Conservation (phyloP, 2,888 invertebrate species). For the Eurois occulta region DNA sequence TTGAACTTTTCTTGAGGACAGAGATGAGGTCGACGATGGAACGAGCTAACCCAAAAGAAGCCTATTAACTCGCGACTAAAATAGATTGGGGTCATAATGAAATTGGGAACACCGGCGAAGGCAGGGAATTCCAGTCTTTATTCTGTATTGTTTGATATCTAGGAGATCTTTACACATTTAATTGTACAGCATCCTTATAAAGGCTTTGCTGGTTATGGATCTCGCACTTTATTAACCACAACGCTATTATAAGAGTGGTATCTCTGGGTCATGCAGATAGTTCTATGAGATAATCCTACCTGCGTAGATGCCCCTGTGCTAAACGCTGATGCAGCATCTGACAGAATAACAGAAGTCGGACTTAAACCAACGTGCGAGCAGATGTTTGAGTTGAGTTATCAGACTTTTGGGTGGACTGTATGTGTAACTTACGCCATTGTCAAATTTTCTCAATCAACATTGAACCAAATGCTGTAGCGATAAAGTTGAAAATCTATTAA, state of each 20-base stretch:
- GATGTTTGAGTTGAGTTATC: background rate
- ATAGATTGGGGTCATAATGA: too few relatives aligned
- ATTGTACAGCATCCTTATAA: background rate
- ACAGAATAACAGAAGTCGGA: background rate
- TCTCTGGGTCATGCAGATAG: background rate
- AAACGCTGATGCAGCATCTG: background rate
- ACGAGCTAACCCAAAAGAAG: too few relatives aligned
- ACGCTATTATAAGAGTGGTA: background rate
- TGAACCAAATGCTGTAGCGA: too few relatives aligned
- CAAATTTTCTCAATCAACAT: too few relatives aligned
- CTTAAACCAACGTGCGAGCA: background rate
- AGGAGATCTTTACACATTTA: background rate
- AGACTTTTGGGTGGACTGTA: background rate
- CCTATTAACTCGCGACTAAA: too few relatives aligned
- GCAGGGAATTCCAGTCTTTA: too few relatives aligned
- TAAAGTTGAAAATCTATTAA: too few relatives aligned
- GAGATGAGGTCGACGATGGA: too few relatives aligned
- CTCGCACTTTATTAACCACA: background rate
- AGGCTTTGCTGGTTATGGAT: background rate
- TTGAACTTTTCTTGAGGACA: too few relatives aligned
- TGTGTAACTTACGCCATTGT: background rate
- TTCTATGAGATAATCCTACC: background rate
- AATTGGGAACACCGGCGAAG: too few relatives aligned
- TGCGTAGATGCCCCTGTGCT: background rate
- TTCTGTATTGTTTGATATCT: background rate